Evolutionary conservation across 2,113 vertebrate species (phyloP), one percentile per base, ranked within the genome.

Genomic region (Chaenocephalus aceratus): DNA sequence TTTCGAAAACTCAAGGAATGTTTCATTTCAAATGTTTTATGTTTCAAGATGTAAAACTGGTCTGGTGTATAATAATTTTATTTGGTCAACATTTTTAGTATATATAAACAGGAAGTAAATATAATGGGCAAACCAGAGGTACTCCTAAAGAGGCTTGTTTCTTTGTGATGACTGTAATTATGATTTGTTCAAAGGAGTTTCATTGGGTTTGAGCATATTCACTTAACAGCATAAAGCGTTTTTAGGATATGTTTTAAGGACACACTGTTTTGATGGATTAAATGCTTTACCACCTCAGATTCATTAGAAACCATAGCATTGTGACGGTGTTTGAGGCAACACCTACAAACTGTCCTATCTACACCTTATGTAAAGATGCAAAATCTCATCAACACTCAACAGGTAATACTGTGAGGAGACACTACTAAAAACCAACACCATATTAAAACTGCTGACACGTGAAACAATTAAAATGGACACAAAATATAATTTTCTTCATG

Each of bases 341-440:
- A 76, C 75, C 53, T 54, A 45, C 18, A 69, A 85, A 52, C 59
- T 67, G 62, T 75, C 68, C 68, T 21, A 34, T 87, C 49, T 51
- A 79, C 79, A 86, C 83, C 64, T 85, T 36, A 3, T 12, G 23
- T 48, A 57, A 72, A 73, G 46, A 75, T 67, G 54, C n/a, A 58
- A 67, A 79, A 85, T 80, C 11, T 85, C 63, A 88, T 82, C 53
- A 82, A 68, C 78, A 83, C 79, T 72, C 76, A 65, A 52, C 41
- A 5, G 51, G 30, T 62, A 41, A 57, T 62, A 57, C 23, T 59
- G 54, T 7, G 41, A 23, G 0, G n/a, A 41, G 63, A 76, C 46
- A 59, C 21, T 15, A 8, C 51, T 63, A 62, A 75, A 68, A 76
- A 52, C 18, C 58, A 74, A 80, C 30, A 59, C 65, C 21, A 4